Percentiles rank a stretch among this genome's conserved stretches.
phyloP scores from a whole-genome alignment of 1,140 invertebrate genomes.

The Orius insidiosus region DNA sequence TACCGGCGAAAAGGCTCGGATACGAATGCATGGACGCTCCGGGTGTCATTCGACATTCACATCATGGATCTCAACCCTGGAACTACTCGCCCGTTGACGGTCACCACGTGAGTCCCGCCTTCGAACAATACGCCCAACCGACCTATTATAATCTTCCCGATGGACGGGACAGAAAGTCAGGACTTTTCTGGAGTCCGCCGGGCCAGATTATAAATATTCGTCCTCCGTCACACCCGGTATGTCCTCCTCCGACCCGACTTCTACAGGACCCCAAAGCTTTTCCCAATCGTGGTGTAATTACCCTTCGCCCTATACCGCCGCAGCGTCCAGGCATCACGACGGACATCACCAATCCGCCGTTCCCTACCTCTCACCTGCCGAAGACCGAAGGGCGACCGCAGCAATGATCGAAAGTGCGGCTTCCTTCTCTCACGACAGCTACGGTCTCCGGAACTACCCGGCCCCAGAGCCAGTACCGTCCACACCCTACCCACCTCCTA shows the following conservation, averaged over 20 bases:
- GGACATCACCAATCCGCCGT: conserved; percentile 31
- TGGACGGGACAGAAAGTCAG: conserved; percentile 34
- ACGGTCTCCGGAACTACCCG: conserved; percentile 54
- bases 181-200: conserved; percentile 52
- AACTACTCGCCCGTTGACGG: conserved; percentile 48
- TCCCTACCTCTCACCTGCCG: conserved; percentile 13
- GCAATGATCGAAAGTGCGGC: conserved; percentile 32
- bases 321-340: conserved; percentile 40
- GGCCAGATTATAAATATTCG: conserved; percentile 41
- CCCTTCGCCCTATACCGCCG: conserved; percentile 26
- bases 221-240: conserved; percentile 30
- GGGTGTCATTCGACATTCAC: conserved; percentile 52
- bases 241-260: conserved; percentile 32
- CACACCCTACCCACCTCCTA: conserved; percentile 61
- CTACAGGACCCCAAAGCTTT: conserved; percentile 53
- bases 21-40: conserved; percentile 27
- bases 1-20: conserved; percentile 58
- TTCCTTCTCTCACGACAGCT: conserved; percentile 54
- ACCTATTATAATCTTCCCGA: conserved; percentile 57
- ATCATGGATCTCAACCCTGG: conserved; percentile 46
- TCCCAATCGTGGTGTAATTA: conserved; percentile 54
- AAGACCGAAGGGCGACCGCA: conserved; percentile 8
- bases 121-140: conserved; percentile 51
- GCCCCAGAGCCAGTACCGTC: conserved; percentile 54
- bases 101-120: conserved; percentile 32